A percentile compares a stretch with the other conserved stretches of the same genome.
These are phyloP conservation scores for Cheilosia vernalis DNA, from an alignment of 2,888 invertebrate species.

Conservation along the genomic window DNA sequence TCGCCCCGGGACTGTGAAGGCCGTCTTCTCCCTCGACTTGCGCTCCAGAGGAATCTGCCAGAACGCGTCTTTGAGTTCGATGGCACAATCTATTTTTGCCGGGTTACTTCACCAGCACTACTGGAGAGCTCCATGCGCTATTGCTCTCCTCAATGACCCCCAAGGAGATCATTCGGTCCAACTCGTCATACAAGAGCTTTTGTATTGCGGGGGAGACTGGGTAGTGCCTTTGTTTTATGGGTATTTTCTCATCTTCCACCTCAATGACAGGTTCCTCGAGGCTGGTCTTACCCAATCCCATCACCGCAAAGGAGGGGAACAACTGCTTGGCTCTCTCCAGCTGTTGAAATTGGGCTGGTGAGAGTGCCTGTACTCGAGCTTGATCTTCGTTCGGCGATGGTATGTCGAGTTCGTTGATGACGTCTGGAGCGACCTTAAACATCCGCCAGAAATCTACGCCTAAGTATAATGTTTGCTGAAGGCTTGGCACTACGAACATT, in stretches of 20 bases:
- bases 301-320: neutral
- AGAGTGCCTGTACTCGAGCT: neutral
- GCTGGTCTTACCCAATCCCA: conserved; percentile 11
- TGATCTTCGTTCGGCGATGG: neutral
- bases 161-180: neutral
- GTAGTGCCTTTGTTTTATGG: conserved; percentile 18
- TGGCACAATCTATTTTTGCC: no score
- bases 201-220: conserved; percentile 1
- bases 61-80: no score
- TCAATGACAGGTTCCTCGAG: neutral
- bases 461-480: neutral
- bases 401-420: neutral
- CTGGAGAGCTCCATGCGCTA: no score
- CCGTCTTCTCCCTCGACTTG: no score
- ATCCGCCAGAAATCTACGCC: neutral
- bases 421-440: neutral
- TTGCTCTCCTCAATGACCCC: no score
- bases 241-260: neutral
- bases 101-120: no score
- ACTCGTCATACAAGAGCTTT: neutral
- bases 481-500: neutral
- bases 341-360: neutral
- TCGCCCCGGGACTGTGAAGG: no score
- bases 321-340: neutral
- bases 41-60: no score